Conservation (phyloP, 1,140 invertebrate species). For the Hermetia illucens region DNA sequence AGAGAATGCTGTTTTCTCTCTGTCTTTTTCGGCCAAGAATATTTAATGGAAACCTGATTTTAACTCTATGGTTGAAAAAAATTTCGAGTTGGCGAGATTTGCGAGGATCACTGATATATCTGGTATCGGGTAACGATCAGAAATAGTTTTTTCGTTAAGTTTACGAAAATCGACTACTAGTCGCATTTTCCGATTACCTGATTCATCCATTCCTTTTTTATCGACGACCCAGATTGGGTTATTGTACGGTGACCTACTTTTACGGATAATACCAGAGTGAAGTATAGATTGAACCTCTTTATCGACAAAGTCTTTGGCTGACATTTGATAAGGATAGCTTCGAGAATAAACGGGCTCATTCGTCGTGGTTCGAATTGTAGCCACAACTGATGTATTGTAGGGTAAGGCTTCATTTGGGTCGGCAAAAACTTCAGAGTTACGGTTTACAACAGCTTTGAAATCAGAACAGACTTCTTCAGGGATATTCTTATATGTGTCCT, state of each 20-base stretch:
- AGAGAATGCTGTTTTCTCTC: constrained; percentile 6
- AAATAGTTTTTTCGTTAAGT: too few species aligned
- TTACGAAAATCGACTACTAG: too few species aligned
- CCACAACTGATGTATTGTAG: constrained; percentile 4
- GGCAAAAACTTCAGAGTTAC: constrained; percentile 4
- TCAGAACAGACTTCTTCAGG: background rate
- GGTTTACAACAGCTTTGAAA: constrained; percentile 1
- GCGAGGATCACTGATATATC: too few species aligned
- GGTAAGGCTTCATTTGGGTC: constrained; percentile 5
- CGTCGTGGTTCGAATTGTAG: constrained; percentile 5
- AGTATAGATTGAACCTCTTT: constrained; percentile 6
- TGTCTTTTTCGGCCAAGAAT: too few species aligned
- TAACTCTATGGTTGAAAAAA: too few species aligned
- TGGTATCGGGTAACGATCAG: too few species aligned
- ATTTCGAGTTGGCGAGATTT: too few species aligned
- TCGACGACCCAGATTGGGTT: constrained; percentile 3
- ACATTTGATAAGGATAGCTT: constrained; percentile 9
- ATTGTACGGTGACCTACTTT: constrained; percentile 5
- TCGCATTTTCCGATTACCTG: constrained; percentile 3
- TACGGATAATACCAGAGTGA: constrained; percentile 5
- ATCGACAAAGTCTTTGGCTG: constrained; percentile 7
- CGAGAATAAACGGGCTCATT: constrained; percentile 5
- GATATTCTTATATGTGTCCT: background rate
- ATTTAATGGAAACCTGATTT: background rate
- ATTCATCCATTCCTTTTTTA: constrained; percentile 4